Evolutionary conservation across 2,888 invertebrate species (phyloP), one percentile per base, ranked within the genome.

Genomic region (Ormyrus labotus): DNA sequence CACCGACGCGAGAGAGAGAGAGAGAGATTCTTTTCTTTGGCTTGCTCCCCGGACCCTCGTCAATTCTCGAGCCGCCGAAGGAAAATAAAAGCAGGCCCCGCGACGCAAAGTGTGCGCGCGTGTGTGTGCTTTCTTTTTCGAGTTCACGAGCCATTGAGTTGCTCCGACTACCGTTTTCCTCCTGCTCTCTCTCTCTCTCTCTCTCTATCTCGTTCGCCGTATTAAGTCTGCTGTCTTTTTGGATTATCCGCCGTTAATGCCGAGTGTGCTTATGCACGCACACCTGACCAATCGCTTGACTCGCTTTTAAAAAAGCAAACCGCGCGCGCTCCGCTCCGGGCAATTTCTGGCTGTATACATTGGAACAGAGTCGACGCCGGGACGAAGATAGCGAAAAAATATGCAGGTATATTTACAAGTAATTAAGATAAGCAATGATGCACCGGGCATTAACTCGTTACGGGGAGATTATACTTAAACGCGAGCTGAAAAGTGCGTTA

Each of bases 131-230:
- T 60, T 19, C 19, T 60, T 19, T 60, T n/a, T 55, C 19, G 19
- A 19, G 19, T 19, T 19, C 19, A 19, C 19, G 19, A 19, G 19
- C 45, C 13, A 47, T 69, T 57, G 55, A 69, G 47, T 9, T 50
- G 70, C 2, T 50, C 2, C 50, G 67, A 11, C 71, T 71, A 71
- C 71, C 71, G 71, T 71, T 71, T 57, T 71, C 71, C 51, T 60
- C 19, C 70, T 48, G 70, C 50, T 50, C 55, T 60, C 60, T 50
- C 60, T 50, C 61, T 9, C 57, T 60, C 19, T 19, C 19, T 19
- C 19, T 19, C 19, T 19, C 13, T 13, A 0, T 13, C 19, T 19
- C 19, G 19, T 19, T 19, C 19, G 19, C 19, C 19, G 19, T 19
- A 19, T 19, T 11, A 71, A 71, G 51, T 19, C 19, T 50, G 60